Evolutionary conservation across 2,888 invertebrate species (phyloP).

Genomic region (Empis stercorea): DNA sequence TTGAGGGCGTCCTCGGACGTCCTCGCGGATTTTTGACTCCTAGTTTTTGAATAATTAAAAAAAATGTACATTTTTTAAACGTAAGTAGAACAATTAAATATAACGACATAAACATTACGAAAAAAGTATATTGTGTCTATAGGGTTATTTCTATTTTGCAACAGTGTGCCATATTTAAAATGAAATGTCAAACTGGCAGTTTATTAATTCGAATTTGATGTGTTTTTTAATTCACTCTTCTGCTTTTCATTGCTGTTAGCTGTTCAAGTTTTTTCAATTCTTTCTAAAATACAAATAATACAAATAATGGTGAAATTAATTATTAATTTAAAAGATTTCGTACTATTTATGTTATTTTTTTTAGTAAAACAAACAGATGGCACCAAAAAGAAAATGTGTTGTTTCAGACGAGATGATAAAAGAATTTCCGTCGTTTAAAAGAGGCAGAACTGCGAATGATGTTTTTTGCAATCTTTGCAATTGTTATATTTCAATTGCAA

Average conservation of each 20-base stretch:
- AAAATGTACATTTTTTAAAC: neutral
- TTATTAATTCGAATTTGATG: neutral
- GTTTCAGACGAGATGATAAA: no score
- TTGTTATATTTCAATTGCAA: slow-evolving; percentile 1
- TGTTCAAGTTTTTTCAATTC: neutral
- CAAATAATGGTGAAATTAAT: no score
- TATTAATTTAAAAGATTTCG: no score
- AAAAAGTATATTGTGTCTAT: neutral
- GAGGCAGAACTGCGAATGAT: no score
- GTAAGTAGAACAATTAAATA: neutral
- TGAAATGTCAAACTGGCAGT: neutral
- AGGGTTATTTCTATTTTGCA: neutral
- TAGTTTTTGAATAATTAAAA: neutral
- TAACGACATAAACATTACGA: neutral
- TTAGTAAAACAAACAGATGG: no score
- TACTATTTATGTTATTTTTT: no score
- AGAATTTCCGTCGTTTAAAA: no score
- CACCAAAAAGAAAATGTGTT: no score
- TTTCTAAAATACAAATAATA: neutral
- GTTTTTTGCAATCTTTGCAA: no score
- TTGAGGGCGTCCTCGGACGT: neutral
- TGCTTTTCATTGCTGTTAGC: neutral
- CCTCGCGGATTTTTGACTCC: neutral
- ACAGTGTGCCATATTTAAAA: neutral
- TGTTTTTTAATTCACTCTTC: neutral